Evolutionary conservation across 2,797 vertebrate genomes (phyloP).

Genomic region (Tympanoctomys barrerae): DNA sequence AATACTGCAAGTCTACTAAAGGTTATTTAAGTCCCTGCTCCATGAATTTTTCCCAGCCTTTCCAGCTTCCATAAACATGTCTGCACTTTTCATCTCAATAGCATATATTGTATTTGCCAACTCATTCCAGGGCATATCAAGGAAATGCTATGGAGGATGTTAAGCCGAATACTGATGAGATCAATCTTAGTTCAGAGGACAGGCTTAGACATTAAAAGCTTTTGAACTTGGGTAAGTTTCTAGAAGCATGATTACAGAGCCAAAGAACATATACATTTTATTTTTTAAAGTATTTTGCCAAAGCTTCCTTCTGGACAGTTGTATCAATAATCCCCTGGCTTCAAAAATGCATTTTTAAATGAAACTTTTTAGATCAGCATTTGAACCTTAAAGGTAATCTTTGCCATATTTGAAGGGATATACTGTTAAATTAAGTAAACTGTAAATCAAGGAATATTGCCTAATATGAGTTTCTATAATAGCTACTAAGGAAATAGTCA

Average conservation of each 20-base stretch:
- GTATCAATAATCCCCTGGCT: background rate
- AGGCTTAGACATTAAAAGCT: background rate
- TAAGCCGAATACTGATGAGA: conserved; percentile 8
- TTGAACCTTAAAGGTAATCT: conserved; percentile 23
- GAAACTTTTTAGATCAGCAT: conserved; percentile 13
- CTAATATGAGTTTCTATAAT: background rate
- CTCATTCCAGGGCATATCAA: background rate
- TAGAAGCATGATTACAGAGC: background rate
- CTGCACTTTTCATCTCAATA: conserved; percentile 15
- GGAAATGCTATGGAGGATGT: background rate
- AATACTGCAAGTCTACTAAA: conserved; percentile 25
- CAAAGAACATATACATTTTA: conserved; percentile 6
- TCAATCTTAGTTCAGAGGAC: background rate
- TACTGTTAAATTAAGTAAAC: conserved; percentile 1
- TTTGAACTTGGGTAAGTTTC: conserved; percentile 47
- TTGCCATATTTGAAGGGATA: background rate
- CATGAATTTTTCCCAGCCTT: conserved; percentile 35
- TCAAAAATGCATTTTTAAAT: conserved; percentile 16
- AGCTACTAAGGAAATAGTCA: background rate
- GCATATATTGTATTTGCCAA: background rate
- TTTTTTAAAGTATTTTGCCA: conserved; percentile 28
- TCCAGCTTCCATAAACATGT: conserved; percentile 27
- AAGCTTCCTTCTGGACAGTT: background rate
- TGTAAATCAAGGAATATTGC: conserved; percentile 54
- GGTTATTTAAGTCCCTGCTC: conserved; percentile 27